Evolutionary conservation across 1,140 invertebrate genomes (phyloP), one percentile per base, ranked within the genome.

Genomic region (Phthorimaea operculella): DNA sequence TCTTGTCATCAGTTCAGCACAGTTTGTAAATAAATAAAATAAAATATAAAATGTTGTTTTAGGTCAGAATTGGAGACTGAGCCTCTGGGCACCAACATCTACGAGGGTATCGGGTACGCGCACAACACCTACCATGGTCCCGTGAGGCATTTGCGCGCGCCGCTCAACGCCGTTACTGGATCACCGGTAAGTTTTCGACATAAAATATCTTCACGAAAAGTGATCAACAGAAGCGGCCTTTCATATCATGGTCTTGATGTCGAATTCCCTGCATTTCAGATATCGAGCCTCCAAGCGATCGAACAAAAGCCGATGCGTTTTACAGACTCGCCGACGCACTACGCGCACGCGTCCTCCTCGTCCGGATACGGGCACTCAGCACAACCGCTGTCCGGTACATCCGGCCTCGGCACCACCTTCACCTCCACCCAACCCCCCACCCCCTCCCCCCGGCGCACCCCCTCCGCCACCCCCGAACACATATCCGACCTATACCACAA

Each of bases 51-150:
- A n/a, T n/a, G n/a, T n/a, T 58, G 51, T 74, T 73, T 8, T 71
- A 85, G 84, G 54, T 16, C 75, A 15, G 83, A 85, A 16, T 33
- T 76, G 21, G 82, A 86, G 51, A 58, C 68, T 11, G 85, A 85
- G 48, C 67, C 74, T 1, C 18, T 74, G 51, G 69, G 65, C 12
- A 59, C 70, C 21, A 70, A 68, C 3, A 56, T 75, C 14, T 80
- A 83, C 61, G 83, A 85, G 44, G 71, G 77, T 36, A 82, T 75
- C 62, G 83, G 77, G 0, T 94, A 92, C 83, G 90, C 89, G 51
- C 94, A 96, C 76, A 94, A 96, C 78, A 97, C 96, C 1, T 97
- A 97, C 84, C 95, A 97, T 83, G 95, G 95, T 7, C 93, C 93
- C 12, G 90, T 91, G 7, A 87, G 90, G 59, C 93, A 95, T 72